Base-by-base conservation (phyloP, 2,888 invertebrate genomes). In the Standfussiana lucernea region DNA sequence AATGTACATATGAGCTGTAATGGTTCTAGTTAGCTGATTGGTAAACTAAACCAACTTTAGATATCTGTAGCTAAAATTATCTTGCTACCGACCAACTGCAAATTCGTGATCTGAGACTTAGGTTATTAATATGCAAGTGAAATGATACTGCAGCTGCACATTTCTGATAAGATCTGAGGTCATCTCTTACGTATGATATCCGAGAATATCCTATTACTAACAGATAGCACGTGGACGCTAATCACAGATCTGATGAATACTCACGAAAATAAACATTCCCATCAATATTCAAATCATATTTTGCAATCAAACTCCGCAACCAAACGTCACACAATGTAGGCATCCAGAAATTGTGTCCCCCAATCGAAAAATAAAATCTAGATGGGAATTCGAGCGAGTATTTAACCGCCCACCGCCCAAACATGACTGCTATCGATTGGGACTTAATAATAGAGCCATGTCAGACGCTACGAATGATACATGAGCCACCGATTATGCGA, bases 391-490 rank as follows among this genome's bases (percentile, higher is more conserved):
- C 66, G 67, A 75, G 72, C 70, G 75, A 77, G 56, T 77, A 85
- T 88, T 82, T 79, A 79, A 75, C 75, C 69, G 77, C 73, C 80
- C 77, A 74, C 76, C 50, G 68, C 62, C 67, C 73, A 79, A 78
- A 85, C 75, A 77, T 74, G 74, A 80, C 77, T 82, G 37, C 79
- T 80, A 88, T 88, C 85, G 89, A 88, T 88, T 85, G 66, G 75
- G 64, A 77, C 82, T 80, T 87, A 87, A 87, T 87, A 87, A 87
- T 85, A 87, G 85, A 82, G 75, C 67, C 61, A 79, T 86, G 71
- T 79, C 84, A 88, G 86, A 75, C 59, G 56, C 80, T 61, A 71
- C 78, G 70, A 81, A 79, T 86, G 86, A 83, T 80, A 86, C 86
- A 86, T 76, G 81, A 82, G 66, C 66, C 66, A 37, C n/a, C 69